Percentiles rank a stretch among this genome's conserved stretches.
Conservation (phyloP, 2,113 vertebrate species). For the Aleadryas rufinucha region DNA sequence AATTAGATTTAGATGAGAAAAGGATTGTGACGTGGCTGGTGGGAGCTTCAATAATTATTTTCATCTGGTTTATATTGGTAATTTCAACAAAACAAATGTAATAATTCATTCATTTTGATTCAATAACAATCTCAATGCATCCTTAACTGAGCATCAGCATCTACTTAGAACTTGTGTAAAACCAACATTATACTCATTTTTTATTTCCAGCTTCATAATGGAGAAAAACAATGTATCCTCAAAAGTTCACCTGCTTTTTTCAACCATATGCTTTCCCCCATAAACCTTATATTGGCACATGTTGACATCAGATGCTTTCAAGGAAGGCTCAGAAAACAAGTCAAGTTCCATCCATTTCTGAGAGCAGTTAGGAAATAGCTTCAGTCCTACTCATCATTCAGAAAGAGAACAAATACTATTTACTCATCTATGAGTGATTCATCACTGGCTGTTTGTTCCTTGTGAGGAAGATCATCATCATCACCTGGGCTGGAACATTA, state of each 20-base stretch:
- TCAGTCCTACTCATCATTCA: not conserved
- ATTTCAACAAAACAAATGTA: not conserved
- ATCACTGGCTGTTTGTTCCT: not conserved
- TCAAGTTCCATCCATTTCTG: not conserved
- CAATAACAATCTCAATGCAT: not conserved
- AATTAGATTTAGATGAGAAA: not conserved
- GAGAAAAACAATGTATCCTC: not conserved
- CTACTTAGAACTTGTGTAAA: not conserved
- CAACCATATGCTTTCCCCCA: not conserved
- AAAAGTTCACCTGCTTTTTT: not conserved
- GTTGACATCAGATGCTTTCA: not conserved
- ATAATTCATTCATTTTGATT: not conserved
- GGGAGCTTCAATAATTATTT: not conserved
- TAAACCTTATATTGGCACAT: not conserved
- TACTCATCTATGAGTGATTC: not conserved
- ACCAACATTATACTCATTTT: not conserved
- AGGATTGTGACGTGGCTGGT: not conserved
- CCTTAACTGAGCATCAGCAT: not conserved
- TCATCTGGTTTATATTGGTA: not conserved
- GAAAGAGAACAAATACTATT: not conserved
- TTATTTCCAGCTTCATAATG: not conserved
- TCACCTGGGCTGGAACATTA: not conserved
- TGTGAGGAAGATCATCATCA: not conserved
- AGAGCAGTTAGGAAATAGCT: not conserved
- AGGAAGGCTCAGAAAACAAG: not conserved